Evolutionary conservation across 2,113 vertebrate genomes (phyloP), one percentile per base, ranked within the genome.

Genomic region (Oxyruncus cristatus): DNA sequence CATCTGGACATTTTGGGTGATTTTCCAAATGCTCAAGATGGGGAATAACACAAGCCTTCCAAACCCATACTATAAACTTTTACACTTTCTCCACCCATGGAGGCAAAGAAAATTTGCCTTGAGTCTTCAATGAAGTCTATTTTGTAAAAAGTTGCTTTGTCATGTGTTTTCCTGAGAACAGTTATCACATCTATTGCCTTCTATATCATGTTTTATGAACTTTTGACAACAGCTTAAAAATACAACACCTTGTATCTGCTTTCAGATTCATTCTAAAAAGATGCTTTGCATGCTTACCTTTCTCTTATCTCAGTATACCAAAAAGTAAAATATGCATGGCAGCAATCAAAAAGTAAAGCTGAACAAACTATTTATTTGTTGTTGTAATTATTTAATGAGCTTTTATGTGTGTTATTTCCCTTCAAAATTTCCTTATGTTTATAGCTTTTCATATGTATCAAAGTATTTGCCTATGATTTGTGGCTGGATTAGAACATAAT

Each of bases 341-440:
- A 97, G 97, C 95, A 96, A 94, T 96, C 97, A 97, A 96, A 97
- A 97, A 97, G 92, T 93, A 97, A 97, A 98, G 95, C 97, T 91
- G 93, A 98, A 97, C 93, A 95, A 97, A 98, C 94, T 98, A 98
- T 98, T 98, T 98, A 98, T 98, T 98, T 98, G 97, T 98, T 97
- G 97, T 92, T 98, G 97, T 98, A 97, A 97, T 98, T 98, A 98
- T 98, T 98, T 98, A 98, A 98, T 97, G 94, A 98, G 97, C 96
- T 98, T 97, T 97, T 96, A 96, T 97, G 76, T 98, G 95, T 98
- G 97, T 90, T 85, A 96, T 97, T 95, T 89, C 81, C 92, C 95
- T 98, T 93, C 61, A 96, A 97, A 96, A 95, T 96, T 94, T 97
- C 95, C 92, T 92, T 97, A 94, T 97, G 94, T 98, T 97, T 95